phyloP scores from a whole-genome alignment of 2,888 invertebrate genomes.

The Tholera decimalis region DNA sequence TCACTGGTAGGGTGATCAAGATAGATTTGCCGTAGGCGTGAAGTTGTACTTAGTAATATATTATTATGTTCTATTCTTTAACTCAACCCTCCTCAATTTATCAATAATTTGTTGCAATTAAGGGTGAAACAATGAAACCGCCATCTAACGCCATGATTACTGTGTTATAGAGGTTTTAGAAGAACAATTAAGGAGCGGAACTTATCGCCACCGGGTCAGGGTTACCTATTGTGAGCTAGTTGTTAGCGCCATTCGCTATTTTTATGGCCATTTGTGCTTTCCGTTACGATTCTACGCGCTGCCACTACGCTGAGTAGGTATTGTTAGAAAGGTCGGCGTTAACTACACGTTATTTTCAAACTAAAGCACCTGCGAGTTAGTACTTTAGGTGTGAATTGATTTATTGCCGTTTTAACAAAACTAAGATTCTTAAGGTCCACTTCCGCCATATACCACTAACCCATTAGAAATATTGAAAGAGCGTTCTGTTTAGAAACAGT shows the following conservation, averaged over 20 bases:
- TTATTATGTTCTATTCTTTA: too few species aligned
- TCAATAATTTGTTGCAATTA: constrained; percentile 52
- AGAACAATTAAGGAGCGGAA: constrained; percentile 61
- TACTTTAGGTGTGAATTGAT: constrained; percentile 17
- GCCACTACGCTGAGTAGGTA: constrained; percentile 7
- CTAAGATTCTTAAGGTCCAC: not conserved
- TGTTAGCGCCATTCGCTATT: constrained; percentile 46
- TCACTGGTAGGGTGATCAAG: not conserved
- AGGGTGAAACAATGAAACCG: constrained; percentile 58
- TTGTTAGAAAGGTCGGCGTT: constrained; percentile 19
- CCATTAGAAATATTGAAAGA: too few species aligned
- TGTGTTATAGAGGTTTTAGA: constrained; percentile 50
- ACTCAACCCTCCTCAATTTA: constrained; percentile 11
- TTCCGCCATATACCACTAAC: not conserved
- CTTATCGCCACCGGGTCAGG: constrained; percentile 61
- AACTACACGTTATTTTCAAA: constrained; percentile 30
- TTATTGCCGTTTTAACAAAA: not conserved
- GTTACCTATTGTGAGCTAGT: constrained; percentile 57
- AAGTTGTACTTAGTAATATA: not conserved
- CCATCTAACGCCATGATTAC: constrained; percentile 58
- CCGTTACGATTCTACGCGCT: constrained; percentile 34
- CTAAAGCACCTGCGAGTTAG: constrained; percentile 9
- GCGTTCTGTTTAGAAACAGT: too few species aligned
- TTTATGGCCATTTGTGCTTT: constrained; percentile 60
- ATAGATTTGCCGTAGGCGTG: not conserved